Conservation (phyloP, 2,888 invertebrate genomes). For the Tipula lateralis region DNA sequence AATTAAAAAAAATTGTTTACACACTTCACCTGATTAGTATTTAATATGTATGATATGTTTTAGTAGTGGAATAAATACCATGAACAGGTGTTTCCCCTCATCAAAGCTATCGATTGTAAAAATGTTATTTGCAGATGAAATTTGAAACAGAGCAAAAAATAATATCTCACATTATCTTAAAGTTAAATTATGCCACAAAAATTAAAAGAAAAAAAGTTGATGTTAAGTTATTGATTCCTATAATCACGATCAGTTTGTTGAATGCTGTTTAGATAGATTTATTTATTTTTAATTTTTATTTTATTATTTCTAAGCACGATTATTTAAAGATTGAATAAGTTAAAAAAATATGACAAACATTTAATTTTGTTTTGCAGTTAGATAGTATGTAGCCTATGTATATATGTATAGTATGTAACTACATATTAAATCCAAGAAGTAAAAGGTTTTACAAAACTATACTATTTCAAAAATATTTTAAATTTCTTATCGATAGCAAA, state of each 20-base stretch:
- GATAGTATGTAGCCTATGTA: background rate
- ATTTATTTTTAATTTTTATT: slow-evolving; percentile 14
- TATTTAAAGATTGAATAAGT: background rate
- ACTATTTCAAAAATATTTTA: background rate
- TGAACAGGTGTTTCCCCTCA: background rate
- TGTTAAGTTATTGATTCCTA: background rate
- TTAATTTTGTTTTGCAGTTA: background rate
- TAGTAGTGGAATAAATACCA: too few relatives aligned
- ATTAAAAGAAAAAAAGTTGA: background rate
- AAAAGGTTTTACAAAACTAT: background rate
- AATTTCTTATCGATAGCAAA: background rate
- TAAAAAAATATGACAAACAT: slow-evolving; percentile 6
- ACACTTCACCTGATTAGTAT: too few relatives aligned
- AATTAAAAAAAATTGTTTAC: too few relatives aligned
- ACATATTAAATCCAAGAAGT: background rate
- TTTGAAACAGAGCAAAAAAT: background rate
- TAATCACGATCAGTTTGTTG: background rate
- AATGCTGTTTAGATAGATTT: slow-evolving; percentile 1
- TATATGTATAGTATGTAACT: background rate
- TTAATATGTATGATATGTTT: too few relatives aligned
- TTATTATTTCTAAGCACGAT: background rate
- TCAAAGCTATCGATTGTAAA: background rate
- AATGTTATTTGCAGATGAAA: background rate
- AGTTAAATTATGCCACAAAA: background rate
- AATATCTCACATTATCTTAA: background rate